phyloP scores from a whole-genome alignment of 1,140 invertebrate species.

The Chrysomallon squamiferum region DNA sequence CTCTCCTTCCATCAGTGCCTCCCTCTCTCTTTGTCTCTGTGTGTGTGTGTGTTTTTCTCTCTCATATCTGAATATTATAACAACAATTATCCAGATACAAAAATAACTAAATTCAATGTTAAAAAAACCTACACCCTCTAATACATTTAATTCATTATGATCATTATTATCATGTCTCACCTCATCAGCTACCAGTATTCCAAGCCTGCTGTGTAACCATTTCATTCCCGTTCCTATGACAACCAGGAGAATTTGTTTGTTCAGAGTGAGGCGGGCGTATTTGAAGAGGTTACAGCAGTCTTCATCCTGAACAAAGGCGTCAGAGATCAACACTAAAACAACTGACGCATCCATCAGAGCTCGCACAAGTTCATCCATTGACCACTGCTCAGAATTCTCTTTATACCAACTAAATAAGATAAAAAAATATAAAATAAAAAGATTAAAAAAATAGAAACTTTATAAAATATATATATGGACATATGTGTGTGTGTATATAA shows the following conservation, averaged over 20 bases:
- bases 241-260: slow-evolving; percentile 54
- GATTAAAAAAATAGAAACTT: too few relatives aligned
- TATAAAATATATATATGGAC: too few relatives aligned
- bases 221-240: slow-evolving; percentile 47
- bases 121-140: too few relatives aligned
- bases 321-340: slow-evolving; percentile 54
- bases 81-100: too few relatives aligned
- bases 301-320: slow-evolving; percentile 48
- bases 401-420: slow-evolving; percentile 44
- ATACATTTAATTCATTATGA: too few relatives aligned
- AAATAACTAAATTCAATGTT: too few relatives aligned
- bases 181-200: slow-evolving; percentile 50
- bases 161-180: too few relatives aligned
- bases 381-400: slow-evolving; percentile 15
- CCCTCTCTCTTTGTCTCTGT: too few relatives aligned
- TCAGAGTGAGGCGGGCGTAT: slow-evolving; percentile 50
- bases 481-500: too few relatives aligned
- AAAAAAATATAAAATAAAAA: background rate
- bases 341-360: slow-evolving; percentile 49
- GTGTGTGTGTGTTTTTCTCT: too few relatives aligned
- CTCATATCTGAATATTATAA: too few relatives aligned
- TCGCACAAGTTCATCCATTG: slow-evolving; percentile 43
- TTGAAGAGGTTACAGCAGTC: slow-evolving; percentile 54
- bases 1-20: too few relatives aligned
- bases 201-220: slow-evolving; percentile 50